phyloP scores from a whole-genome alignment of 2,888 invertebrate genomes.

The Octonoba sinensis region DNA sequence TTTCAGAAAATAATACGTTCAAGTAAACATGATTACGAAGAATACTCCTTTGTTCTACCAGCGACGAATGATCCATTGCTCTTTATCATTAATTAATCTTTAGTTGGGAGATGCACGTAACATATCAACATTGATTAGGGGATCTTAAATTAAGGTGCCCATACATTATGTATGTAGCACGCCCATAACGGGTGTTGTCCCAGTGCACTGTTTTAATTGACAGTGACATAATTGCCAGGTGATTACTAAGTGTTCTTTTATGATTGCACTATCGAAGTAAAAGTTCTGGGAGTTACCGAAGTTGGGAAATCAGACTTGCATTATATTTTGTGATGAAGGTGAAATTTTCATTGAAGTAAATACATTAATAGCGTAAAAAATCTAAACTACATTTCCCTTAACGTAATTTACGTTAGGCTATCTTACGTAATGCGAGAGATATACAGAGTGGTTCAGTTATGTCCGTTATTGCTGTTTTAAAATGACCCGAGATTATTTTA shows the following conservation, averaged over 20 bases:
- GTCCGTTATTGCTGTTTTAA: too few species aligned
- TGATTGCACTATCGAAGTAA: conserved; percentile 26
- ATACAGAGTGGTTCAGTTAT: too few species aligned
- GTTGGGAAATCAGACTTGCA: neutral
- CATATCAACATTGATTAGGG: conserved; percentile 45
- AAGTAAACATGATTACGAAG: too few species aligned
- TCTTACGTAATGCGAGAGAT: too few species aligned
- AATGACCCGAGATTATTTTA: too few species aligned
- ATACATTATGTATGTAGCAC: conserved; percentile 39
- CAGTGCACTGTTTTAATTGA: conserved; percentile 40
- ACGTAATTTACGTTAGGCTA: too few species aligned
- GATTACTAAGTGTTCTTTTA: conserved; percentile 52
- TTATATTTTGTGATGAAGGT: neutral
- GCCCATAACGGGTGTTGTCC: conserved; percentile 45
- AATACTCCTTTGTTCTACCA: conserved; percentile 1
- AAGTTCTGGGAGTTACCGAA: neutral
- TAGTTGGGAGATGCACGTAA: conserved; percentile 29
- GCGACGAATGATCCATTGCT: conserved; percentile 22
- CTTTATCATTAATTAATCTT: conserved; percentile 44
- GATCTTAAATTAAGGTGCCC: conserved; percentile 36
- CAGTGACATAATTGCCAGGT: conserved; percentile 51
- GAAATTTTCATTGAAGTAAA: neutral
- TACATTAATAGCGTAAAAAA: too few species aligned
- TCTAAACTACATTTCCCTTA: too few species aligned
- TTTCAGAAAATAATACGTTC: too few species aligned